A percentile compares a stretch with the other conserved stretches of the same genome.
phyloP scores from a whole-genome alignment of 2,113 vertebrate species.

The Zingel zingel region DNA sequence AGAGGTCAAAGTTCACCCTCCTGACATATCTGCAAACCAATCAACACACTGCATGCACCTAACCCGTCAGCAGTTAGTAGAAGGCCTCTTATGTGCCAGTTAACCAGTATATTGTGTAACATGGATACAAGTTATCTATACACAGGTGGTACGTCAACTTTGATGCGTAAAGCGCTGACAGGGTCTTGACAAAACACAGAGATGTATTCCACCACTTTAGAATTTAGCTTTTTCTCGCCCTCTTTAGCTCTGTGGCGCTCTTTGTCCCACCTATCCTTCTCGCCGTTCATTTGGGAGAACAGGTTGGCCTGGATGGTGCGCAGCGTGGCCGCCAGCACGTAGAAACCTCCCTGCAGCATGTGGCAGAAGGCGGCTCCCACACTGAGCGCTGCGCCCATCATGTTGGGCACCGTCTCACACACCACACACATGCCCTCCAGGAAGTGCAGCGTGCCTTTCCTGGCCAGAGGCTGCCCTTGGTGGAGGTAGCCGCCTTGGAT shows the following conservation, averaged over 20 bases:
- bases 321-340: slow-evolving; percentile 72
- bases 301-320: slow-evolving; percentile 76
- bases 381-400: slow-evolving; percentile 71
- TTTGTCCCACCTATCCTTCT: slow-evolving; percentile 78
- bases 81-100: slow-evolving; percentile 71
- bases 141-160: slow-evolving; percentile 80
- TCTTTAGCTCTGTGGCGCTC: slow-evolving; percentile 68
- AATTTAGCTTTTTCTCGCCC: slow-evolving; percentile 73
- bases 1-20: slow-evolving; percentile 58
- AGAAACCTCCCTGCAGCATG: slow-evolving; percentile 74
- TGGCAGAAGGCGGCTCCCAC: slow-evolving; percentile 74
- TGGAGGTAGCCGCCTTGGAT: slow-evolving; percentile 19
- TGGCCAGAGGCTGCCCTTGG: slow-evolving; percentile 38
- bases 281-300: slow-evolving; percentile 77
- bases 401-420: slow-evolving; percentile 72
- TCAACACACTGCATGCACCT: slow-evolving; percentile 31
- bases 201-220: slow-evolving; percentile 76
- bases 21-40: slow-evolving; percentile 34
- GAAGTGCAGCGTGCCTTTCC: slow-evolving; percentile 63
- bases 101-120: background rate
- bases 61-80: slow-evolving; percentile 48
- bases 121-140: slow-evolving; percentile 69
- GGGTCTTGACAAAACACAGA: slow-evolving; percentile 82
- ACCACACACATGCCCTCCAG: slow-evolving; percentile 76
- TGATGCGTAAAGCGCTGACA: slow-evolving; percentile 79